These are phyloP conservation scores for Octopus bimaculoides DNA, from an alignment of 1,140 invertebrate species.

Conservation along the genomic window DNA sequence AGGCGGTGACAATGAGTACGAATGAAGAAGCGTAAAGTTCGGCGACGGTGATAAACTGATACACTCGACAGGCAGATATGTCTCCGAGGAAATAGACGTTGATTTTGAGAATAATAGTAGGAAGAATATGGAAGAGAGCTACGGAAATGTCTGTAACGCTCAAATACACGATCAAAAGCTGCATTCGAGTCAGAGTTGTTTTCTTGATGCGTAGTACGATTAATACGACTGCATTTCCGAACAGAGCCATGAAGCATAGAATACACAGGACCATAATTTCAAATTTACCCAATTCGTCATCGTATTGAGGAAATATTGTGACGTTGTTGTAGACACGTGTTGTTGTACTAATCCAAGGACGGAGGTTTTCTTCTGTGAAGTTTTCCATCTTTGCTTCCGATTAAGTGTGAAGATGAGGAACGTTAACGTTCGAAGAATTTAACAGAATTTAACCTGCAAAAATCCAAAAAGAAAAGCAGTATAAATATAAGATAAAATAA, in stretches of 20 bases:
- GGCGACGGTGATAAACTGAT: conserved; percentile 70
- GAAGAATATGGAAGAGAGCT: conserved; percentile 68
- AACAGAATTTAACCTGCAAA: too few species aligned
- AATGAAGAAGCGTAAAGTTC: conserved; percentile 93
- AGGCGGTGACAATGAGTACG: conserved; percentile 86
- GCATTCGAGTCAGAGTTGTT: conserved; percentile 67
- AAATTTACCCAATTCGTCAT: conserved; percentile 62
- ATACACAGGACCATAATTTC: conserved; percentile 65
- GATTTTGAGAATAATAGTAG: conserved; percentile 70
- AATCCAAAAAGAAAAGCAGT: too few species aligned
- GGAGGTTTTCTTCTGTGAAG: too few species aligned
- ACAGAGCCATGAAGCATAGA: conserved; percentile 66
- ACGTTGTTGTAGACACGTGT: too few species aligned
- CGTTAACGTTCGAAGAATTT: too few species aligned
- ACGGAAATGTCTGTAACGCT: conserved; percentile 70
- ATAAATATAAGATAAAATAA: too few species aligned
- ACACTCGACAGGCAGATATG: conserved; percentile 61
- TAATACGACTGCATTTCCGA: conserved; percentile 67
- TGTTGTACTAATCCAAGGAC: too few species aligned
- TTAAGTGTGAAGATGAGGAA: too few species aligned
- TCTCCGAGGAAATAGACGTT: conserved; percentile 66
- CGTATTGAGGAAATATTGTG: too few species aligned
- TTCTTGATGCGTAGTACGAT: conserved; percentile 54
- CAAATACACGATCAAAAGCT: conserved; percentile 71
- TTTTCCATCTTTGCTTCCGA: too few species aligned